Base-by-base conservation (phyloP, 2,888 invertebrate genomes). In the Pristionchus japonicus region DNA sequence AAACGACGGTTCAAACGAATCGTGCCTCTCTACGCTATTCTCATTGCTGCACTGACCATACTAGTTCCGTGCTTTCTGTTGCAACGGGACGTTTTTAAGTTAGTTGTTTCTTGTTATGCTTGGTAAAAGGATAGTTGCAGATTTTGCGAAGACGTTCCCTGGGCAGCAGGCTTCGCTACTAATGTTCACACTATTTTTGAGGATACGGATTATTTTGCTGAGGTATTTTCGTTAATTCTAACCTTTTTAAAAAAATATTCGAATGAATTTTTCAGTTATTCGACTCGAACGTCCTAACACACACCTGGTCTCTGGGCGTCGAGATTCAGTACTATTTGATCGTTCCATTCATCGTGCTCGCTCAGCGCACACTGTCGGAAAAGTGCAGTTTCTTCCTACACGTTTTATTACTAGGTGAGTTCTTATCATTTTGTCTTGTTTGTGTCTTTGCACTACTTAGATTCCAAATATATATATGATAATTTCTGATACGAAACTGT, bases 261-360 rank as follows among this genome's bases (percentile, higher is more conserved):
- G 11, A 43, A 0, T 9, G 0, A 3, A 23, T 1, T 23, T 20
- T 34, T 82, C 52, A 85, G 85, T 52, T 85, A n/a, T 85, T 31
- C 85, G 64, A 85, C 40, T 85, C 85, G 6, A 61, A 61, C 27
- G 85, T 85, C 20, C 85, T 85, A 17, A 61, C 64, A 17, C 85
- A 85, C 43, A 61, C 40, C 34, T 85, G 85, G 85, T 85, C 85
- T 13, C 85, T 85, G 13, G 85, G 85, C 4, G 61, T 85, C 15
- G 85, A 85, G 64, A 85, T 85, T 64, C 57, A 85, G 17, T 85
- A 64, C 31, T 85, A 85, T 34, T 20, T 85, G 0, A 40, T 85
- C 34, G 85, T 85, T 23, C 85, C 85, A 15, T 52, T 82, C 23
- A 57, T 82, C 13, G 27, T 82, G 9, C 20, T 57, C 34, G 52